Percentiles rank a stretch among this genome's conserved stretches.
phyloP scores from a whole-genome alignment of 2,888 invertebrate species.

The Fragum whitleyi region DNA sequence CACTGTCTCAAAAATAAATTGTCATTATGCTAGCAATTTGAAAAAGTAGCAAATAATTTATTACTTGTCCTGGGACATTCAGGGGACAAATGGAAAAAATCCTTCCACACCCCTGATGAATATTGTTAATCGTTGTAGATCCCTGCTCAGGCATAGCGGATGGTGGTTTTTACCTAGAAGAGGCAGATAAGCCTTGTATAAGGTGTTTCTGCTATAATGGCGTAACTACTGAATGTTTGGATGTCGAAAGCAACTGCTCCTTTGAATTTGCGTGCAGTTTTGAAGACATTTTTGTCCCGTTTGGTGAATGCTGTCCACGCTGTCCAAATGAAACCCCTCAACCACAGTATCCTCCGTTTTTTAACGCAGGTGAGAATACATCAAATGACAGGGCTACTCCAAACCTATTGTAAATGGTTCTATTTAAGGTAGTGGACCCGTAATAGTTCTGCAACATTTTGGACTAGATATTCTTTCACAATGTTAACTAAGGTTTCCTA shows the following conservation, averaged over 20 bases:
- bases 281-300: constrained; percentile 43
- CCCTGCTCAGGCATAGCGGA: constrained; percentile 34
- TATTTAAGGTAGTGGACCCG: no score
- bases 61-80: no score
- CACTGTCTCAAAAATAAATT: no score
- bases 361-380: constrained; percentile 56
- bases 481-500: no score
- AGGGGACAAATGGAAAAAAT: no score
- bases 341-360: neutral
- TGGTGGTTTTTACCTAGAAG: constrained; percentile 48
- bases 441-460: no score
- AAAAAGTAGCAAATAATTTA: no score
- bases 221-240: constrained; percentile 36
- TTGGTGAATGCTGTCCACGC: constrained; percentile 53
- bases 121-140: constrained; percentile 16
- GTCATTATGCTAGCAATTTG: no score
- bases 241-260: constrained; percentile 39
- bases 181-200: constrained; percentile 51
- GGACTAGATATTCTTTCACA: no score
- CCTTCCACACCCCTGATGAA: no score
- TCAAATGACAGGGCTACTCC: constrained; percentile 15
- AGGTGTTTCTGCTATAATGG: constrained; percentile 48
- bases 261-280: constrained; percentile 36
- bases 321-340: constrained; percentile 23
- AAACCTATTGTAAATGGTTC: neutral